Base-by-base conservation (phyloP, 2,113 vertebrate species). In the Odobenus rosmarus region DNA sequence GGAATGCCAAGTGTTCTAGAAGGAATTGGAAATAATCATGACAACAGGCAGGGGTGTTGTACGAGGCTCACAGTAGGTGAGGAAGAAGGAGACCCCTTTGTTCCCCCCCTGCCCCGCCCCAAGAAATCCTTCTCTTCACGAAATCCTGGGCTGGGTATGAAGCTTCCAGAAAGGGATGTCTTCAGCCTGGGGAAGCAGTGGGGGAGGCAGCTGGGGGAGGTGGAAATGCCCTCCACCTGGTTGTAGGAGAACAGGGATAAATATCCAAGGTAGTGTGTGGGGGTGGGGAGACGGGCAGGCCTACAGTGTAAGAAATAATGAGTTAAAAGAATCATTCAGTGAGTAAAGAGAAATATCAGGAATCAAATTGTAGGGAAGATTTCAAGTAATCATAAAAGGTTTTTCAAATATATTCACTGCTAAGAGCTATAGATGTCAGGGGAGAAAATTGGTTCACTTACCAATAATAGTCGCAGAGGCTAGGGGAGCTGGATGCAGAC, bases 391-490 rank as follows among this genome's bases (percentile, higher is more conserved):
- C 97, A 97, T 96, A 98, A 97, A 93, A 64, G 89, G 93, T 84
- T 98, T 98, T 99, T 98, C 97, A 98, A 98, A 98, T 98, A 94
- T 96, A 97, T 98, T 98, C 98, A 89, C 84, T 94, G 95, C 42
- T 96, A 96, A 98, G 90, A 98, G 88, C 96, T 98, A 90, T 46
- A 96, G 97, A 98, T 98, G 97, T 74, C 96, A 98, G 97, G 95
- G 97, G 82, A 97, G 97, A 98, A 99, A 98, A 98, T 95, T 98
- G 97, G 94, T 96, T 96, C 94, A 98, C 96, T 99, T 98, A 98
- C 96, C 98, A 98, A 96, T 98, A 99, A 98, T 98, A 98, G 96
- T 90, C 84, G 0, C 71, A 28, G n/a, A 84, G 62, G 72, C 96
- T 77, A 90, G 80, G 87, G 83, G 79, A 98, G 94, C 74, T 92